Evolutionary conservation across 2,113 vertebrate genomes (phyloP).

Genomic region (Pedionomus torquatus): DNA sequence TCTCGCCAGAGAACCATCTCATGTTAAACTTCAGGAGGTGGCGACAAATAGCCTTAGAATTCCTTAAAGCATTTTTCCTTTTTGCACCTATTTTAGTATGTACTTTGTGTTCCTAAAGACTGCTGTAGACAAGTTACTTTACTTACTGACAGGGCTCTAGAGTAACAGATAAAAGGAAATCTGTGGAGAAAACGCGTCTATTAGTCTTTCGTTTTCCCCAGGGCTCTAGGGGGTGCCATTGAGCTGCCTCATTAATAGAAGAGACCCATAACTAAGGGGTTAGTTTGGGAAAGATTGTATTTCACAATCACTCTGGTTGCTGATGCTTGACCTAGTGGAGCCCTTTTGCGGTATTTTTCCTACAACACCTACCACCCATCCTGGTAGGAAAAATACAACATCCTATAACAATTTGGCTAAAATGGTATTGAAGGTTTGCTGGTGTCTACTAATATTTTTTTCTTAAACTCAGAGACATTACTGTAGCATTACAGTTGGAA

Average conservation of each 20-base stretch:
- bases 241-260: slow-evolving; percentile 7
- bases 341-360: slow-evolving; percentile 1
- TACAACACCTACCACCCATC: background rate
- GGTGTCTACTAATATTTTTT: background rate
- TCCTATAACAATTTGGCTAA: background rate
- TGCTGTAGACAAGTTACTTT: background rate
- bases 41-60: background rate
- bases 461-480: background rate
- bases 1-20: background rate
- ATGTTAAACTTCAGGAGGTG: background rate
- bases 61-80: background rate
- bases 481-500: background rate
- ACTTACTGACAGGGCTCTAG: background rate
- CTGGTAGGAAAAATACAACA: background rate
- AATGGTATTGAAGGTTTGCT: background rate
- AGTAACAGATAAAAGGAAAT: background rate
- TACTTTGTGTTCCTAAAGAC: background rate
- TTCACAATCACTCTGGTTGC: background rate
- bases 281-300: background rate
- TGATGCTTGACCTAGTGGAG: background rate
- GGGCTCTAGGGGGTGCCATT: slow-evolving; percentile 68
- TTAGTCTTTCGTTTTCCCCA: background rate
- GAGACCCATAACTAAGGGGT: background rate
- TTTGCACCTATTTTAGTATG: background rate
- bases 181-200: background rate